These are phyloP conservation scores for Ammospiza caudacuta DNA, from an alignment of 2,113 vertebrate genomes.

Conservation along the genomic window DNA sequence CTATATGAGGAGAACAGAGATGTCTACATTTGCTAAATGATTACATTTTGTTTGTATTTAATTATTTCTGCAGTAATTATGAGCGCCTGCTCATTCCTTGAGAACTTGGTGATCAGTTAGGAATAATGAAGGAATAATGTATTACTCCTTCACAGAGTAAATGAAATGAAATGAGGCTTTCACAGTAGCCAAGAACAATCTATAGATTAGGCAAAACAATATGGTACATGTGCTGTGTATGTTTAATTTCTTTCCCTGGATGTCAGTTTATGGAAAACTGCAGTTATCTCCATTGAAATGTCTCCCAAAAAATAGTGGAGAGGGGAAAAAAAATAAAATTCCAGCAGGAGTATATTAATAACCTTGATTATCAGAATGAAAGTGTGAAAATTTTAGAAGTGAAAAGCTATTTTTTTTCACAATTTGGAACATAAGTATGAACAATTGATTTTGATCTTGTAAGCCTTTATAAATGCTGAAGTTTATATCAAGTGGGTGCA, in stretches of 20 bases:
- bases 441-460: not conserved
- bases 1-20: not conserved
- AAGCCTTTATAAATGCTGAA: not conserved
- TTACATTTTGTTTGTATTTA: not conserved
- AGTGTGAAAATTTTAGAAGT: not conserved
- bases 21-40: not conserved
- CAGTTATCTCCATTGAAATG: not conserved
- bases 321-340: not conserved
- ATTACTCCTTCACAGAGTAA: not conserved
- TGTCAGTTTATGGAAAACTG: not conserved
- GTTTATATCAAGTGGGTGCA: not conserved
- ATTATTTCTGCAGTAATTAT: not conserved
- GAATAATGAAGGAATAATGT: not conserved
- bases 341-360: not conserved
- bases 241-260: not conserved
- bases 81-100: not conserved
- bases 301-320: not conserved
- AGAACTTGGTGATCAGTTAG: not conserved
- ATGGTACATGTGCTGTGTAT: fast-evolving
- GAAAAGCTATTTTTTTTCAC: not conserved
- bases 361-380: not conserved
- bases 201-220: not conserved
- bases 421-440: not conserved
- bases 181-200: not conserved
- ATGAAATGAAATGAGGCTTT: not conserved